Percentiles rank a stretch among this genome's conserved stretches.
Conservation (phyloP, 37 sponge, comb jelly and placozoan genomes). For the Chondrosia reniformis region DNA sequence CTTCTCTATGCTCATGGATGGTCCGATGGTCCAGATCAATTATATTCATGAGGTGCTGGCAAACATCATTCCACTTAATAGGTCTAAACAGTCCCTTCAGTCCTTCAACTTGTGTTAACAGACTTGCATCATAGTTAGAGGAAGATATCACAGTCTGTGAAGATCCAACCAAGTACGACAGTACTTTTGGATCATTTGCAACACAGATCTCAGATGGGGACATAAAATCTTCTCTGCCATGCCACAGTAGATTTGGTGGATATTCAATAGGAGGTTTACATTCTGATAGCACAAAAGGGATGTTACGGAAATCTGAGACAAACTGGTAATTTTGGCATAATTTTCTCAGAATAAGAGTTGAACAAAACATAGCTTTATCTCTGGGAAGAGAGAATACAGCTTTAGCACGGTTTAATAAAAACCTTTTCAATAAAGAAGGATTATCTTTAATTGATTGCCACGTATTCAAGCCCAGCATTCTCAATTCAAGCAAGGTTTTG, state of each 20-base stretch:
- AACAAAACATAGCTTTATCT: background rate
- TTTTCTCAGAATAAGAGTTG: background rate
- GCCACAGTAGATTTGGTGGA: conserved; percentile 30
- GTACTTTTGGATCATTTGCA: background rate
- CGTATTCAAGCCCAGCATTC: conserved; percentile 26
- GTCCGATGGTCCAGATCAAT: background rate
- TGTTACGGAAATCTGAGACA: background rate
- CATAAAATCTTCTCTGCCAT: conserved; percentile 6
- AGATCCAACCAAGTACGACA: conserved; percentile 24
- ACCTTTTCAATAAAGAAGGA: background rate
- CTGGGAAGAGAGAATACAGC: conserved; percentile 1
- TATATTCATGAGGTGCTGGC: background rate
- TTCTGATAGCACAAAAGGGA: conserved; percentile 22
- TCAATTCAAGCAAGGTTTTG: conserved; percentile 3
- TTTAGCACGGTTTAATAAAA: conserved; percentile 13
- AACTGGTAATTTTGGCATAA: no score
- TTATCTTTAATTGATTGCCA: conserved; percentile 11
- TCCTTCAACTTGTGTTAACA: background rate
- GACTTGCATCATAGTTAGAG: no score
- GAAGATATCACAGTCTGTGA: conserved; percentile 8
- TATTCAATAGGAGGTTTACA: background rate
- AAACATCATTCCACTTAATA: background rate
- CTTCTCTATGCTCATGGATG: background rate
- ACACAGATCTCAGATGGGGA: conserved; percentile 15
- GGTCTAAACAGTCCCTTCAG: background rate